Evolutionary conservation across 30 jellyfish, hydroid and myxozoan species (phyloP).

Genomic region (Aurelia sp.): DNA sequence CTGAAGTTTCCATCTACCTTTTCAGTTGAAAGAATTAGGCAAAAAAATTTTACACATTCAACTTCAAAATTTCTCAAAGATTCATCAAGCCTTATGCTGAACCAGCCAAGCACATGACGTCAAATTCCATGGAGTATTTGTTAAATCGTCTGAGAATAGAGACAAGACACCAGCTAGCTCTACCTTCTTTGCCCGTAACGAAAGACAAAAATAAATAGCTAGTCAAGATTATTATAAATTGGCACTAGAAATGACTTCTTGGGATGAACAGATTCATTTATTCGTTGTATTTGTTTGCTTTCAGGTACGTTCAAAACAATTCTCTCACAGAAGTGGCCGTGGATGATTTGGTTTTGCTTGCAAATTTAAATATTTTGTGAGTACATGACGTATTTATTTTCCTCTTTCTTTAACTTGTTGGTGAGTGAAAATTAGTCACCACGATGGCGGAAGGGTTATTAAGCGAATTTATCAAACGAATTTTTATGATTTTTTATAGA

Average conservation of each 20-base stretch:
- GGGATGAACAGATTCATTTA: background rate
- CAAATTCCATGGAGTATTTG: background rate
- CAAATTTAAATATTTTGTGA: slow-evolving; percentile 52
- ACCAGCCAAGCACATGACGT: too few relatives aligned
- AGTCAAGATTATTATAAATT: background rate
- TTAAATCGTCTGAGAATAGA: background rate
- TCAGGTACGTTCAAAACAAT: slow-evolving; percentile 61
- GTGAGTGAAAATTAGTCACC: too few relatives aligned
- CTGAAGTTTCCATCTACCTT: too few relatives aligned
- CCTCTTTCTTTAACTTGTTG: too few relatives aligned
- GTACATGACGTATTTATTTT: background rate
- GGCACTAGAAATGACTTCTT: background rate
- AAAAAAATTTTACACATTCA: too few relatives aligned
- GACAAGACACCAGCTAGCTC: background rate
- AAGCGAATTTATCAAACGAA: too few relatives aligned
- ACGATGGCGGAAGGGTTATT: too few relatives aligned
- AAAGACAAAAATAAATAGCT: background rate
- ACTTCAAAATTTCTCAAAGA: too few relatives aligned
- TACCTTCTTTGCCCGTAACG: background rate
- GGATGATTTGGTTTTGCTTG: slow-evolving; percentile 57
- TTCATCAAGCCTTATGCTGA: too few relatives aligned
- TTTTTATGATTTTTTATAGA: slow-evolving; percentile 29
- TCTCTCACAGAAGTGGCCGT: slow-evolving; percentile 37
- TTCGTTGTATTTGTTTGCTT: background rate
- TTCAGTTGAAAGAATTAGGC: too few relatives aligned